Base-by-base conservation (phyloP, 2,888 invertebrate species). In the Alentia gelatinosa region DNA sequence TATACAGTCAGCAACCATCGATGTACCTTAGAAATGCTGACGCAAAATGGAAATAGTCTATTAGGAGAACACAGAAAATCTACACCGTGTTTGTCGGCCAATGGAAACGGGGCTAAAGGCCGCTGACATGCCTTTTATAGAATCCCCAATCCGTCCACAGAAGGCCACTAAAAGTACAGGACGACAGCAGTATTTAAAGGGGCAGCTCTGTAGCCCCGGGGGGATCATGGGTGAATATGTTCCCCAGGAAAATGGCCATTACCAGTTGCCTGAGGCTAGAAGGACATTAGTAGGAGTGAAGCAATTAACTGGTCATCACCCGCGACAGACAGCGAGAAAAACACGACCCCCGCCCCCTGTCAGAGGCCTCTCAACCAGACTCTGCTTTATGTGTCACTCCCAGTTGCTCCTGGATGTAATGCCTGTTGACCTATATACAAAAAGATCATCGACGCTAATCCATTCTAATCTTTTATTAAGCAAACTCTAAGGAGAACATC, bases 261-360 rank as follows among this genome's bases (percentile, higher is more conserved):
- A 79, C 79, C 12, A 15, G 9, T 39, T 79, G 79, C 79, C 79
- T 39, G 39, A 4, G 79, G 79, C 79, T 15, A 39, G 26, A 35
- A 3, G 23, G 23, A 39, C 79, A 79, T 79, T 79, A 79, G 79
- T 35, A 39, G 79, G 37, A 79, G 79, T 35, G 37, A 79, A 35
- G 37, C 79, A 79, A 79, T 79, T 79, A 79, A 79, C 35, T 79
- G 79, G 79, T 79, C 37, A 39, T 39, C 79, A 79, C 79, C 23
- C 79, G 74, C 79, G 37, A 79, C 37, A 79, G 39, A 79, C 5
- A 79, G 37, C 39, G 79, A 35, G 37, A 35, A 68, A 68, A 68
- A 68, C 68, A 68, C 68, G 33, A 68, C 26, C 68, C n/a, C 68
- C 1, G n/a, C 19, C 56, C 9, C 56, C 56, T 56, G 3, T 56